Evolutionary conservation across 2,797 vertebrate genomes (phyloP).

Genomic region (Hapalemur alaotrensis): DNA sequence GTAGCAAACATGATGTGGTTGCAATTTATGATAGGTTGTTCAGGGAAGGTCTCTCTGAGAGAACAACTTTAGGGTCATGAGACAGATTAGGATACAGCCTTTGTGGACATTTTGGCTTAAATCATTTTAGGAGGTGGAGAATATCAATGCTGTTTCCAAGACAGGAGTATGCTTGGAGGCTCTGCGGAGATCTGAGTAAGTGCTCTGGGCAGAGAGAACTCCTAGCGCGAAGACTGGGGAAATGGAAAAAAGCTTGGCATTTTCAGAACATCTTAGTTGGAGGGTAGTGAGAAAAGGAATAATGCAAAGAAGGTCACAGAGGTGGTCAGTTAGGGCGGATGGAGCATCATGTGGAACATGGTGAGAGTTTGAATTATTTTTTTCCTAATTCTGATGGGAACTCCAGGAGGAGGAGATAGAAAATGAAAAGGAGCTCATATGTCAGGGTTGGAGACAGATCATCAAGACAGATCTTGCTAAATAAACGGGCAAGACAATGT

Average conservation of each 20-base stretch:
- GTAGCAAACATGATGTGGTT: not conserved
- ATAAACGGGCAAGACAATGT: not conserved
- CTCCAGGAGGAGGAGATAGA: not conserved
- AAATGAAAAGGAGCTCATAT: not conserved
- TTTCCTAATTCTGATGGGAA: not conserved
- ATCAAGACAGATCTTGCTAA: not conserved
- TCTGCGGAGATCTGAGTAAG: not conserved
- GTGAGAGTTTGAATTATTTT: not conserved
- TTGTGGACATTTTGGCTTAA: not conserved
- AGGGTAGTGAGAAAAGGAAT: not conserved
- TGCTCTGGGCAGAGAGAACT: not conserved
- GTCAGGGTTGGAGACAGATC: not conserved
- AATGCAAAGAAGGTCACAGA: not conserved
- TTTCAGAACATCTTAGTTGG: not conserved
- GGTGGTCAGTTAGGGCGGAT: not conserved
- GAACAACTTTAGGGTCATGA: not conserved
- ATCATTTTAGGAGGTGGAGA: not conserved
- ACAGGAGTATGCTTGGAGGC: not conserved
- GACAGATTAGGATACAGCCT: not conserved
- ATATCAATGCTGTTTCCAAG: not conserved
- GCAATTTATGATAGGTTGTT: not conserved
- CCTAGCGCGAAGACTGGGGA: not conserved
- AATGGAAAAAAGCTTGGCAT: not conserved
- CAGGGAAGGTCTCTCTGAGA: not conserved
- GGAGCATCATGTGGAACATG: not conserved